Evolutionary conservation across 1,140 invertebrate genomes (phyloP), one percentile per base, ranked within the genome.

Genomic region (Luehdorfia chinensis): DNA sequence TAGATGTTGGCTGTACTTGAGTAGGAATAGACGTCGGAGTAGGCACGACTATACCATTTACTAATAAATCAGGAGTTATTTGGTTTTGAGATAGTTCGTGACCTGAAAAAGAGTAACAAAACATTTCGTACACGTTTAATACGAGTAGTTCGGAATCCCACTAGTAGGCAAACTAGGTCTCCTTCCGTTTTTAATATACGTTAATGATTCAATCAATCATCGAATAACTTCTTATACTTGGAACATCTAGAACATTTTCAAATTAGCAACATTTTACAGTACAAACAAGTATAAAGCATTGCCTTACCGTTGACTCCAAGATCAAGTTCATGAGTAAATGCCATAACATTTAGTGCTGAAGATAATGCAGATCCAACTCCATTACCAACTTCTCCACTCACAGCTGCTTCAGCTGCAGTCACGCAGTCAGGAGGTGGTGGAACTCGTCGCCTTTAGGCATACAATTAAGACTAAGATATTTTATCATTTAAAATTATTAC

Each of bases 261-360:
- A n/a, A n/a, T n/a, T n/a, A n/a, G n/a, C n/a, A n/a, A n/a, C n/a
- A n/a, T n/a, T n/a, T n/a, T n/a, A n/a, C n/a, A n/a, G n/a, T n/a
- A n/a, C n/a, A n/a, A n/a, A n/a, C n/a, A n/a, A n/a, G n/a, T n/a
- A n/a, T n/a, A n/a, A n/a, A n/a, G n/a, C n/a, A n/a, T n/a, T n/a
- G n/a, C n/a, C n/a, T n/a, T n/a, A n/a, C n/a, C n/a, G n/a, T n/a
- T n/a, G n/a, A 66, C 66, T 0, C 68, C 69, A 5, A 87, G 58
- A 32, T 87, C 90, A 11, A 94, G 67, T 59, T 94, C 93, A 53
- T 94, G 91, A 7, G 93, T 90, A 66, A 94, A 94, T 0, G 92
- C 90, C 88, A 95, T 93, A 43, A 95, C 93, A 65, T 95, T 94
- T 44, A 95, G 88, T n/a, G 94, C 94, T 6, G 92, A 91, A 4